Base-by-base conservation (phyloP, 1,140 invertebrate species). In the Sycophaga agraensis region DNA sequence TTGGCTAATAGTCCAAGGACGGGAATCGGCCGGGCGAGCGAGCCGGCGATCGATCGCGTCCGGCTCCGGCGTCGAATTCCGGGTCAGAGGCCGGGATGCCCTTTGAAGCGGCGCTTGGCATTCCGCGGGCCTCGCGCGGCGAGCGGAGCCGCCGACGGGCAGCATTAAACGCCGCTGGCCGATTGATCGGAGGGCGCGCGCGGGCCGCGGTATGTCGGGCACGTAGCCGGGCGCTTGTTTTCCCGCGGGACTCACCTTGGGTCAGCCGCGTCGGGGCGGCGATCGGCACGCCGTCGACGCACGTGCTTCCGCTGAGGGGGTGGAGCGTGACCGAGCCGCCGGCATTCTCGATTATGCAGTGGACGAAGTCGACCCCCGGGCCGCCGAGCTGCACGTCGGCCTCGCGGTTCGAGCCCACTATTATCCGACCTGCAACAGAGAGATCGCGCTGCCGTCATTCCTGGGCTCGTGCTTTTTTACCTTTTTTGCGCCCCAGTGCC, bases 261-360 rank as follows among this genome's bases (percentile, higher is more conserved):
- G 86, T 86, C 17, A 93, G 81, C 65, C 88, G 78, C 12, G 86
- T 86, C 0, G 90, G 85, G 39, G 83, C 82, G 48, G 83, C 83
- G 46, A 90, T 83, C 14, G 81, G 75, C 28, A 85, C 67, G 19
- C 89, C 89, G 78, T 94, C 91, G 39, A 93, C 83, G 48, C 85
- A 83, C 39, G 88, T 87, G 69, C 82, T 84, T 37, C 87, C 87
- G 58, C 86, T 86, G 61, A 89, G 79, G 1, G 93, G 91, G 71
- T 90, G 86, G 37, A 96, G 81, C 5, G 88, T 92, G 53, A 95
- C 91, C 54, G 91, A 85, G 42, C 90, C 91, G 69, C 88, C 83
- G 39, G 84, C 85, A 79, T 92, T 92, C 74, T 92, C 91, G 51
- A 96, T 91, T 67, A 87, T 87, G 74, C 92, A 96, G 78, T 96